Evolutionary conservation across 2,888 invertebrate genomes (phyloP).

Genomic region (Aphodius granarius): DNA sequence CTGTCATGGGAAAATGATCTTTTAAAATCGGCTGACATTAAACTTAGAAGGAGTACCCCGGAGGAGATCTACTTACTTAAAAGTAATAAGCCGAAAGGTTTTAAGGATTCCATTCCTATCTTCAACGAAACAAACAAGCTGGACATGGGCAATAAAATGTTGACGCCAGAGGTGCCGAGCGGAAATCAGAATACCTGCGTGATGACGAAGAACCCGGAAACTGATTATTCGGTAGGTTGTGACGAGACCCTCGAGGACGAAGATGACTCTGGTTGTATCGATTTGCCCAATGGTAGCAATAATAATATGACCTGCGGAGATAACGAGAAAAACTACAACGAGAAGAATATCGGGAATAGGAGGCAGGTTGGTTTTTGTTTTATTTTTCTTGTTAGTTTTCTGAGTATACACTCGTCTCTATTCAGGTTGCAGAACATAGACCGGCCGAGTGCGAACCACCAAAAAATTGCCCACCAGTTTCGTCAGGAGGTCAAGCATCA

Average conservation of each 20-base stretch:
- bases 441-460: not conserved
- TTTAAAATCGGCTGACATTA: constrained; percentile 22
- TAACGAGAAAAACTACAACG: not conserved
- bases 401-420: no score
- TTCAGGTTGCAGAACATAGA: not conserved
- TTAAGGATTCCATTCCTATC: constrained; percentile 11
- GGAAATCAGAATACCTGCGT: constrained; percentile 1
- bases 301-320: not conserved
- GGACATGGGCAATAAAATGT: constrained; percentile 20
- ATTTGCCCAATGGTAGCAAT: not conserved
- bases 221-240: constrained; percentile 20
- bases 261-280: constrained; percentile 15
- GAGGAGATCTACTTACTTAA: constrained; percentile 4
- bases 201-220: constrained; percentile 18
- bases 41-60: constrained; percentile 16
- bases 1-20: constrained; percentile 24
- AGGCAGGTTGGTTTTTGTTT: not conserved
- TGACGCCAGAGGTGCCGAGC: not conserved
- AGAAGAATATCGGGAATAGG: no score
- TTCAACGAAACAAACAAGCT: not conserved
- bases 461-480: not conserved
- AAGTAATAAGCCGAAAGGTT: not conserved
- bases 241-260: constrained; percentile 21
- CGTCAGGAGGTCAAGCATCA: not conserved
- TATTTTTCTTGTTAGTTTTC: no score